Conservation (phyloP, 2,797 vertebrate species). For the Garrulus glandarius region DNA sequence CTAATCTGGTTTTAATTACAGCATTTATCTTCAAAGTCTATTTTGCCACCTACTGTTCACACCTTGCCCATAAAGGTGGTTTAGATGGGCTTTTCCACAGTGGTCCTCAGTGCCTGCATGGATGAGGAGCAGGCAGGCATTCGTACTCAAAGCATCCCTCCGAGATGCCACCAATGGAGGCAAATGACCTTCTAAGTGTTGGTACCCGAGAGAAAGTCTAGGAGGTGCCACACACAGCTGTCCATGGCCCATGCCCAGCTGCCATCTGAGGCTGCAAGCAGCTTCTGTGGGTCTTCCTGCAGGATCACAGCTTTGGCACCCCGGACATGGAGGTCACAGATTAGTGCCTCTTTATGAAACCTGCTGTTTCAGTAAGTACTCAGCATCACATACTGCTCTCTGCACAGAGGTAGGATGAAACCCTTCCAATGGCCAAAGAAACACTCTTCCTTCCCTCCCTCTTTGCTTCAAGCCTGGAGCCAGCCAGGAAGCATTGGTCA, state of each 20-base stretch:
- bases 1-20: not conserved
- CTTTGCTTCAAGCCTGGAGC: not conserved
- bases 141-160: not conserved
- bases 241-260: not conserved
- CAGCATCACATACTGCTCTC: not conserved
- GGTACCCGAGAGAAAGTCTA: not conserved
- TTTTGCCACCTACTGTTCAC: not conserved
- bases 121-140: not conserved
- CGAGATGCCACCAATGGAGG: not conserved
- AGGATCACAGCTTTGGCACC: not conserved
- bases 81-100: not conserved
- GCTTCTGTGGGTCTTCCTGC: not conserved
- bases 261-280: not conserved
- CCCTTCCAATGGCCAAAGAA: not conserved
- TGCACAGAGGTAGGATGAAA: not conserved
- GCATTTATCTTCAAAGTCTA: not conserved
- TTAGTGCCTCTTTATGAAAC: not conserved
- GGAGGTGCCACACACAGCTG: not conserved
- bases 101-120: not conserved
- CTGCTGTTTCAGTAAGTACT: not conserved
- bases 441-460: not conserved
- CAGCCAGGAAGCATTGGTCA: not conserved
- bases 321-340: not conserved
- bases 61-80: not conserved
- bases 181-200: not conserved